Evolutionary conservation across 1,140 invertebrate genomes (phyloP).

Genomic region (Chelonus insularis): DNA sequence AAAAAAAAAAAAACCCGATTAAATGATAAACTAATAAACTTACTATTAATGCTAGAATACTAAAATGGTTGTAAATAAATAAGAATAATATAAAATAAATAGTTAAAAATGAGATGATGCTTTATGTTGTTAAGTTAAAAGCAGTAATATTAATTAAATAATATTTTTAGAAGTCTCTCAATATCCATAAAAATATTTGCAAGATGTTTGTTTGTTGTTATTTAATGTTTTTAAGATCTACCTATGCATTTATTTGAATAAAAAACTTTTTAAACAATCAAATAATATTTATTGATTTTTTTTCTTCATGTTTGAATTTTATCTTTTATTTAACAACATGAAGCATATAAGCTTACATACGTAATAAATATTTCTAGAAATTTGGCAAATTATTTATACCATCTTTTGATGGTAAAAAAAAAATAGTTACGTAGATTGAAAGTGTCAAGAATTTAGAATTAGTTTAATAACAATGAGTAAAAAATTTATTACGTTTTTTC

Average conservation of each 20-base stretch:
- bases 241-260: constrained; percentile 4
- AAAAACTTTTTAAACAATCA: not conserved
- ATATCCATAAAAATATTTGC: not conserved
- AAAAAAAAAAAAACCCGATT: constrained; percentile 2
- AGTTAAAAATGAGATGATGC: constrained; percentile 35
- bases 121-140: constrained; percentile 51
- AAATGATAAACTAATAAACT: constrained; percentile 33
- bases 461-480: not conserved
- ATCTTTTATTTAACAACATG: constrained; percentile 43
- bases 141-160: constrained; percentile 27
- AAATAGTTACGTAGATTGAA: constrained; percentile 9
- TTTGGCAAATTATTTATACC: not conserved
- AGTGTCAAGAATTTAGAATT: not conserved
- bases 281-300: not conserved
- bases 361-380: not conserved
- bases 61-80: constrained; percentile 56
- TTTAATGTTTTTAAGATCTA: constrained; percentile 10
- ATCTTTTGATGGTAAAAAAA: constrained; percentile 14
- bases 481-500: constrained; percentile 37
- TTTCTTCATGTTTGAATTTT: not conserved
- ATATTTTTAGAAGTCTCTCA: constrained; percentile 10
- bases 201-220: not conserved
- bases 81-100: constrained; percentile 54
- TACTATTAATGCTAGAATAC: constrained; percentile 47
- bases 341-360: constrained; percentile 19